A percentile compares a stretch with the other conserved stretches of the same genome.
Conservation (phyloP, 1,140 invertebrate genomes). For the Mamestra configurata region DNA sequence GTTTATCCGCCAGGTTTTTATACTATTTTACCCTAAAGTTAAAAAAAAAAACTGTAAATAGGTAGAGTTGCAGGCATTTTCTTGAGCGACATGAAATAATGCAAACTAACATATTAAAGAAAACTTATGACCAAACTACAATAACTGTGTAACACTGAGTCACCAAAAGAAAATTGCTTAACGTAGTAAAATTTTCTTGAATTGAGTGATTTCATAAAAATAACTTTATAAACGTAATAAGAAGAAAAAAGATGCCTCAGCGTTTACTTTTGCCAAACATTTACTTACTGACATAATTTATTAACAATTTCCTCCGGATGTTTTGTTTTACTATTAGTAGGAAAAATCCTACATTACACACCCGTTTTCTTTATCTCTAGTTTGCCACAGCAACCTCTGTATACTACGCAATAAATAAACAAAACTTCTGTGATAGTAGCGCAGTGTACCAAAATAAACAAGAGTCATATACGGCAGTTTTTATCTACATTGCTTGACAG, state of each 20-base stretch:
- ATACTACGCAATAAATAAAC: not conserved
- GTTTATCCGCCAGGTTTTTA: no score
- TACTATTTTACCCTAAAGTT: no score
- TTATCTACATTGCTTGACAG: constrained; percentile 2
- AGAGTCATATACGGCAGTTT: constrained; percentile 20
- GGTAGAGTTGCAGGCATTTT: no score
- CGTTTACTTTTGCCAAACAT: not conserved
- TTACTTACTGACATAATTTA: not conserved
- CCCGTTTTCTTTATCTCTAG: not conserved
- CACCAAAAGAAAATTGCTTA: no score
- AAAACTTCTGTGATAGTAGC: not conserved
- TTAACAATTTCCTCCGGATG: constrained; percentile 31
- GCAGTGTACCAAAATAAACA: constrained; percentile 12
- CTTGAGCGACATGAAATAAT: no score
- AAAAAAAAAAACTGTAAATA: no score
- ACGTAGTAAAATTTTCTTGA: no score
- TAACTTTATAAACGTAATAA: not conserved
- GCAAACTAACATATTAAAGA: no score
- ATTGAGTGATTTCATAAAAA: no score
- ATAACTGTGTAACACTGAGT: no score
- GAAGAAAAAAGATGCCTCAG: not conserved
- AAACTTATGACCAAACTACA: no score
- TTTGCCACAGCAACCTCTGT: not conserved
- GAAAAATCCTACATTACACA: constrained; percentile 36
- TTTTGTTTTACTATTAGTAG: not conserved